These are phyloP conservation scores for Seira sanloemensis DNA, from an alignment of 2,888 invertebrate species.

Conservation along the genomic window DNA sequence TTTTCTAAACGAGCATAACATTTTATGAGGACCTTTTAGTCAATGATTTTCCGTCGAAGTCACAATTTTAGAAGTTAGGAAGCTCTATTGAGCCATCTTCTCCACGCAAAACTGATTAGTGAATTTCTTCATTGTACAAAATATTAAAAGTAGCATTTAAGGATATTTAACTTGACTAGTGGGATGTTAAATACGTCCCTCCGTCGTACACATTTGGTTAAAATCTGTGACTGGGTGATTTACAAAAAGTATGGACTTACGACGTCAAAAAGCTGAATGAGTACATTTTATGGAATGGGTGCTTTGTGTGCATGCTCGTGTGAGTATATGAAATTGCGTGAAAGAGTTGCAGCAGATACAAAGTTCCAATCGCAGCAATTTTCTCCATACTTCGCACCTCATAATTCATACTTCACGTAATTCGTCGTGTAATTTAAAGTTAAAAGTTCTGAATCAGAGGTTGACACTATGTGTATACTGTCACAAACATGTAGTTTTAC, in stretches of 20 bases:
- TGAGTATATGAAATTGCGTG: background rate
- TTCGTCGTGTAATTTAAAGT: background rate
- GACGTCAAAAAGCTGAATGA: background rate
- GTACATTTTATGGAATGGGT: background rate
- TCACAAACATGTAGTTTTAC: background rate
- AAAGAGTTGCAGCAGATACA: background rate
- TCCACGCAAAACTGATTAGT: background rate
- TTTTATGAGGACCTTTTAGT: background rate
- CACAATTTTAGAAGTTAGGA: background rate
- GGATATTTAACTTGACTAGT: background rate
- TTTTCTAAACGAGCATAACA: too few relatives aligned
- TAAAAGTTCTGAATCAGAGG: conserved; percentile 8
- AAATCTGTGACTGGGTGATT: too few relatives aligned
- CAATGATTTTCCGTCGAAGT: background rate
- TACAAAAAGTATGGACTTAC: too few relatives aligned
- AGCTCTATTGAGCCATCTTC: background rate
- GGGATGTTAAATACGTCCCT: background rate
- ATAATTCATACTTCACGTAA: background rate
- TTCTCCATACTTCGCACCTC: conserved; percentile 19
- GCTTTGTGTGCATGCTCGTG: background rate
- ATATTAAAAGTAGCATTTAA: background rate
- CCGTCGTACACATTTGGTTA: background rate
- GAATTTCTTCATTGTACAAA: background rate
- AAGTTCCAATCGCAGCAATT: conserved; percentile 16
- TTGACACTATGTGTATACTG: conserved; percentile 2